Base-by-base conservation (phyloP, 2,888 invertebrate species). In the Carabus problematicus region DNA sequence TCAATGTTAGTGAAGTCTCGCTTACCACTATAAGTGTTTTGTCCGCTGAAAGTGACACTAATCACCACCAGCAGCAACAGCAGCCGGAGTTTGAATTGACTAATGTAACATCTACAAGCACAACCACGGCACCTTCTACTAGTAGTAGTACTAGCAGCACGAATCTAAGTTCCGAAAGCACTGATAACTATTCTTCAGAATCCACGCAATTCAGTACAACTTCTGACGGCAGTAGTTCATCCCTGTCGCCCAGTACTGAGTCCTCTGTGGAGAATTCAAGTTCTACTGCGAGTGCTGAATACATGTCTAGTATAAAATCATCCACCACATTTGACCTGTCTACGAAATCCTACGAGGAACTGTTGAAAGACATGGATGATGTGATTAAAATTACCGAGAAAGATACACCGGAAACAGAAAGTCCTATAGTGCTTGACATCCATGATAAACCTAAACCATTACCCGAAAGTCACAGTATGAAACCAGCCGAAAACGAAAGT, bases 1-100 rank as follows among this genome's bases (percentile, higher is more conserved):
- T 73, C 74, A 73, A 73, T 71, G 75, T 75, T 64, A 72, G 74
- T 70, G 74, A 71, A 40, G 71, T 73, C 74, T 74, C 71, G 74
- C 75, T 76, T 75, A 72, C 73, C 69, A 72, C 70, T 6, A 29
- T 29, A 61, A 64, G 56, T 64, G 56, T 56, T 64, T 61, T 61
- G 45, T 61, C 49, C 47, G 52, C 54, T 54, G 39, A 49, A 49
- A 29, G 56, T 64, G 64, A 64, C 64, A 56, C 58, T 66, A 67
- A 60, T 67, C 41, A 41, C 43, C 8, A 29, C 2, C 29, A 72
- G 72, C 74, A 73, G 70, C 70, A 29, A 6, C 29, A 29, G 29
- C 29, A 29, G 6, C 29, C 2, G 29, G 3, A 14, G 56, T 64
- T 43, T 64, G 67, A 67, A 29, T 67, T 67, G 52, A 60, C 59